These are phyloP conservation scores for Mionectes macconnelli DNA, from an alignment of 2,113 vertebrate genomes.

Conservation along the genomic window DNA sequence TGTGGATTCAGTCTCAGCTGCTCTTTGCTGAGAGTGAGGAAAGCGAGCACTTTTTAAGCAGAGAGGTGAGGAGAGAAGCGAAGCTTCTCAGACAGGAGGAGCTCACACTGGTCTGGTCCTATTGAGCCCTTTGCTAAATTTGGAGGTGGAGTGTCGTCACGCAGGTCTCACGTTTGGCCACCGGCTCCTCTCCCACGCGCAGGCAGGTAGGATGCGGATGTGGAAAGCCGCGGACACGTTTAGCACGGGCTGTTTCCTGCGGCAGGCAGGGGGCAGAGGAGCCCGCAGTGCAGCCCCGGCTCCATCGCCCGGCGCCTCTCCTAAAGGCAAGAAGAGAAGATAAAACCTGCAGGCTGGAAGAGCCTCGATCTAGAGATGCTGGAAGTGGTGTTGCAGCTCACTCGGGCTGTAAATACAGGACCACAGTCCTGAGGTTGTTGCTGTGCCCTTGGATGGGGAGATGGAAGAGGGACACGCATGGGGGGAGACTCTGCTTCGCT, in stretches of 20 bases:
- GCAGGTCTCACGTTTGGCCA: neutral
- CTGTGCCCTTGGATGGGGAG: neutral
- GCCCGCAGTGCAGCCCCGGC: rapidly evolving
- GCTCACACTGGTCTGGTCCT: neutral
- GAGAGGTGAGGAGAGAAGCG: rapidly evolving
- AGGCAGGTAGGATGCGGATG: neutral
- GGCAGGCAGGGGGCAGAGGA: rapidly evolving
- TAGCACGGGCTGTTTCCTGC: neutral
- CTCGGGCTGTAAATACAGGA: neutral
- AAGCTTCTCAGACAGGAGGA: neutral
- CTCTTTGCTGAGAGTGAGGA: neutral
- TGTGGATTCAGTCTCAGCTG: neutral
- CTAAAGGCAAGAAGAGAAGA: neutral
- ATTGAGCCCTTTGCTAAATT: neutral
- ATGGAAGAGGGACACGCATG: rapidly evolving
- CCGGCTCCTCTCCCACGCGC: neutral
- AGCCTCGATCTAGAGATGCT: neutral
- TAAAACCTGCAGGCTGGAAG: neutral
- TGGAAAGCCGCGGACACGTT: neutral
- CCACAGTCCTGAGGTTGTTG: neutral
- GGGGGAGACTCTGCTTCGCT: rapidly evolving
- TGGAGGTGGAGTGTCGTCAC: rapidly evolving
- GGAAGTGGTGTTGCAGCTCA: rapidly evolving
- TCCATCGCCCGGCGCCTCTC: rapidly evolving
- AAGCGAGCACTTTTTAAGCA: neutral